Evolutionary conservation across 2,888 invertebrate species (phyloP).

Genomic region (Apantesis nais): DNA sequence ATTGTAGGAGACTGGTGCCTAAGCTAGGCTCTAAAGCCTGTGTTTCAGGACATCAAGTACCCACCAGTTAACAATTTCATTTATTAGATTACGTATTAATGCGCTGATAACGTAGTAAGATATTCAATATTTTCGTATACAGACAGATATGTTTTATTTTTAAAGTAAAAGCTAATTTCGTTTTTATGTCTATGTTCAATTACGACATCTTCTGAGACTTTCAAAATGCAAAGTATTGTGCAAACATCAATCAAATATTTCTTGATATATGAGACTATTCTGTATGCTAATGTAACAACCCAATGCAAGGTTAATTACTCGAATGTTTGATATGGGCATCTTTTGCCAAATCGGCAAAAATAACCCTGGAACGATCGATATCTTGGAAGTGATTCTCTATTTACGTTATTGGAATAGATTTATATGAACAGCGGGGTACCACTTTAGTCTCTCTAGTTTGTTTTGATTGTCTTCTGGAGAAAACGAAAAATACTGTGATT

Average conservation of each 20-base stretch:
- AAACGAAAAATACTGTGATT: background rate
- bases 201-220: background rate
- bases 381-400: background rate
- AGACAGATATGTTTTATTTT: too few species aligned
- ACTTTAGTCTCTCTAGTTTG: background rate
- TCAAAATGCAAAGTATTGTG: background rate
- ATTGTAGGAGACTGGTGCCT: too few species aligned
- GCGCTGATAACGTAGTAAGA: too few species aligned
- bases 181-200: too few species aligned
- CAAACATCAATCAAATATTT: background rate
- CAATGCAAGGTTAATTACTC: background rate
- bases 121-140: too few species aligned
- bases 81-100: too few species aligned
- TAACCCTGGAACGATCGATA: background rate
- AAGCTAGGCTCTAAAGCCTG: too few species aligned
- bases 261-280: background rate
- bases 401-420: background rate
- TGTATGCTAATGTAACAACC: background rate
- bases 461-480: background rate
- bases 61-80: too few species aligned
- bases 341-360: background rate
- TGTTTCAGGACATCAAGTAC: too few species aligned
- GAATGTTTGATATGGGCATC: background rate
- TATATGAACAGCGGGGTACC: background rate
- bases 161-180: too few species aligned